These are phyloP conservation scores for Eupithecia pulchellata DNA, from an alignment of 2,888 invertebrate genomes.

Conservation along the genomic window DNA sequence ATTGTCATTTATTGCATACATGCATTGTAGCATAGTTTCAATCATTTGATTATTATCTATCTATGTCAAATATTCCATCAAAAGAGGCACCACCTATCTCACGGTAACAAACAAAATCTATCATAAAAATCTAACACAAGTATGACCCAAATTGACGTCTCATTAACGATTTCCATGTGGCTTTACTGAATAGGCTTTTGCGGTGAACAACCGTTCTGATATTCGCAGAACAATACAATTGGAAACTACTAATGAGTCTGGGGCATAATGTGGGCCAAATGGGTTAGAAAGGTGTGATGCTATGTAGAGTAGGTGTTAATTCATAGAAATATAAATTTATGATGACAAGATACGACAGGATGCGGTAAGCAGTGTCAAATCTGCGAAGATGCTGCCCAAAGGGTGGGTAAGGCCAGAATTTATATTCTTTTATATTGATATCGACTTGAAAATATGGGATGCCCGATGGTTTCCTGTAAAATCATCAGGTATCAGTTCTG, in stretches of 20 bases:
- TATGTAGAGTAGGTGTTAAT: conserved; percentile 10
- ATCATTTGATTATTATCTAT: background rate
- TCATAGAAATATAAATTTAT: background rate
- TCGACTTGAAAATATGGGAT: background rate
- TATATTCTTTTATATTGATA: background rate
- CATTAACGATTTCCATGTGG: conserved; percentile 72
- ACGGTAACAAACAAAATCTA: background rate
- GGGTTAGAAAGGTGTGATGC: conserved; percentile 44
- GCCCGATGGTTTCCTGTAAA: too few relatives aligned
- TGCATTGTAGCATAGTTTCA: too few relatives aligned
- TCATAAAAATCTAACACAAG: conserved; percentile 13
- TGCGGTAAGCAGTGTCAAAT: background rate
- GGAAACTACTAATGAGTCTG: conserved; percentile 76
- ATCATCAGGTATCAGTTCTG: background rate
- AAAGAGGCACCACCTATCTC: background rate
- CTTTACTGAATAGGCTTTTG: conserved; percentile 65
- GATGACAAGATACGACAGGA: background rate
- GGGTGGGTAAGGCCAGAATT: background rate
- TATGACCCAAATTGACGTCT: conserved; percentile 54
- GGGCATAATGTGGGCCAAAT: conserved; percentile 60
- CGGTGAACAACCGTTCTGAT: conserved; percentile 69
- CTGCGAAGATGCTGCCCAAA: background rate
- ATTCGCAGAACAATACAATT: conserved; percentile 80
- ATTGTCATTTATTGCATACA: too few relatives aligned
- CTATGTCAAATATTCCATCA: too few relatives aligned